A percentile compares a stretch with the other conserved stretches of the same genome.
phyloP scores from a whole-genome alignment of 2,888 invertebrate species.

The Drosophila rellima region DNA sequence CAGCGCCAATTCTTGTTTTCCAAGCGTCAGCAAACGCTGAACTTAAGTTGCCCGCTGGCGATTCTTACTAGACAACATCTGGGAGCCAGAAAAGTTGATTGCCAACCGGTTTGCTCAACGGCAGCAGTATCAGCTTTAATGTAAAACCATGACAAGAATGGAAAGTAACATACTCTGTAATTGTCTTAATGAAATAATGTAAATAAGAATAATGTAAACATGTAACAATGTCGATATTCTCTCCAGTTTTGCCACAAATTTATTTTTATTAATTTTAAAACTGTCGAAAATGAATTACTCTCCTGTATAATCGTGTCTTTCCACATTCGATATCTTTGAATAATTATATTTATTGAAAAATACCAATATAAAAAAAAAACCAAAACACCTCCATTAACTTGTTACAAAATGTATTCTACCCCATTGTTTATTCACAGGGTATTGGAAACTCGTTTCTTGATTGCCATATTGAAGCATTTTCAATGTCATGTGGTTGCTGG shows the following conservation, averaged over 20 bases:
- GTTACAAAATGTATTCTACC: neutral
- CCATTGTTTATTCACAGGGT: conserved; percentile 7
- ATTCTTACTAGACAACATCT: conserved; percentile 59
- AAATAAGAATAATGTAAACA: no score
- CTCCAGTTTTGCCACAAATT: neutral
- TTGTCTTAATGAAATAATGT: no score
- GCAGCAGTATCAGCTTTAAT: conserved; percentile 2
- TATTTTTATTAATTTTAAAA: neutral
- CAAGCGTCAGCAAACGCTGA: conserved; percentile 21
- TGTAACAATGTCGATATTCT: no score
- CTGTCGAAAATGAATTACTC: neutral
- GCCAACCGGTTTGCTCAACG: conserved; percentile 67
- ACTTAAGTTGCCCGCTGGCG: conserved; percentile 40
- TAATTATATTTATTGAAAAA: neutral
- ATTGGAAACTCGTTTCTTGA: conserved; percentile 64
- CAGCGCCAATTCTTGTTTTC: conserved; percentile 12
- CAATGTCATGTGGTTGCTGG: conserved; percentile 66
- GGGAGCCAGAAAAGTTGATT: conserved; percentile 47
- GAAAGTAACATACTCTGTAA: neutral
- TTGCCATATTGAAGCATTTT: conserved; percentile 64
- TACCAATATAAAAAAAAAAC: neutral
- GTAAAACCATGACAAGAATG: neutral
- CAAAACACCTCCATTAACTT: neutral
- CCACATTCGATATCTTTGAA: neutral
- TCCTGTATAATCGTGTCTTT: no score